Conservation (phyloP, 2,797 vertebrate species). For the Caiman crocodilus region DNA sequence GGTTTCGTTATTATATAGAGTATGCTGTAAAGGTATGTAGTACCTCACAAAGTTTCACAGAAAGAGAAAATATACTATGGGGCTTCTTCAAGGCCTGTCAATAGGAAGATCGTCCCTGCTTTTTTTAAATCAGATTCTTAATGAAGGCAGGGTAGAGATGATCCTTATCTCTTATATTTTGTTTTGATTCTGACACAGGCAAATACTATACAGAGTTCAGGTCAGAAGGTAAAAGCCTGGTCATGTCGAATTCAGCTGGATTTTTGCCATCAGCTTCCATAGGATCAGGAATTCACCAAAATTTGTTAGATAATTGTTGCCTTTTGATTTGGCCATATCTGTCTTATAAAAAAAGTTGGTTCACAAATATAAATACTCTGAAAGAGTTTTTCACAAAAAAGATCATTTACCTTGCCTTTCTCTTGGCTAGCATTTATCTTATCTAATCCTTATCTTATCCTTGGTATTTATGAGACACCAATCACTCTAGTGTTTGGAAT, state of each 20-base stretch:
- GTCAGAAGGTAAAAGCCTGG: neutral
- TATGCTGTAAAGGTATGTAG: neutral
- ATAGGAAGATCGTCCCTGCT: neutral
- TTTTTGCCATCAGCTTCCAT: neutral
- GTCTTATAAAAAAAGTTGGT: neutral
- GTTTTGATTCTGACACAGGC: neutral
- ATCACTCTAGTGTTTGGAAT: neutral
- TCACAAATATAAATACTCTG: neutral
- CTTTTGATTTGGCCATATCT: neutral
- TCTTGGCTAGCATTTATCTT: neutral
- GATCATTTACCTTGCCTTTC: neutral
- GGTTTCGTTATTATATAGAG: neutral
- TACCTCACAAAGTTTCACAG: fast-evolving
- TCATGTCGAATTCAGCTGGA: neutral
- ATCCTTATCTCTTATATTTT: neutral
- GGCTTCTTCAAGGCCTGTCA: neutral
- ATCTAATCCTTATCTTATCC: neutral
- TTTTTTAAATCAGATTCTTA: neutral
- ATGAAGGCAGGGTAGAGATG: no score
- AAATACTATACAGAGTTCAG: neutral
- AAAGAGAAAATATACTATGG: neutral
- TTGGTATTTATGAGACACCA: slow-evolving; percentile 9
- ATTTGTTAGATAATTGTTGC: neutral
- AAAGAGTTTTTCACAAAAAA: neutral
- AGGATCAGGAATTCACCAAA: neutral